These are phyloP conservation scores for Quadroppia sp. DNA, from an alignment of 2,888 invertebrate genomes.

Conservation along the genomic window DNA sequence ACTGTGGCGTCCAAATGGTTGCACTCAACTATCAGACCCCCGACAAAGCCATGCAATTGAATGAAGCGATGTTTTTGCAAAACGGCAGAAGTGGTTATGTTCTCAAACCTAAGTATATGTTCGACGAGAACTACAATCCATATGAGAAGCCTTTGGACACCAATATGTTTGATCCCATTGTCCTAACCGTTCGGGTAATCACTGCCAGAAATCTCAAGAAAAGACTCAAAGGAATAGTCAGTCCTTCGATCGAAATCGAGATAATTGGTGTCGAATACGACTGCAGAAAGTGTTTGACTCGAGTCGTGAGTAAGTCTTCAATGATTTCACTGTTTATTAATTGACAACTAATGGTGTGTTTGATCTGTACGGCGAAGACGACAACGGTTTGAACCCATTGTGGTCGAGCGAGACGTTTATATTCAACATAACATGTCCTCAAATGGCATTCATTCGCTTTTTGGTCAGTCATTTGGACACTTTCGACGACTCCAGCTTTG, in stretches of 20 bases:
- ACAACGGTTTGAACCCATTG: conserved; percentile 88
- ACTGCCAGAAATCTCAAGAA: conserved; percentile 32
- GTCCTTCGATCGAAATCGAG: conserved; percentile 89
- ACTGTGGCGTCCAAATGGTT: conserved; percentile 92
- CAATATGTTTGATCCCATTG: conserved; percentile 61
- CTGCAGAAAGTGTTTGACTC: conserved; percentile 75
- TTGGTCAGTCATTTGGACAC: conserved; percentile 92
- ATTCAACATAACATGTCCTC: conserved; percentile 74
- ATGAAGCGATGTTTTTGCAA: conserved; percentile 83
- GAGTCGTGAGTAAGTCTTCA: conserved; percentile 68
- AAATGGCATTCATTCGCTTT: conserved; percentile 75
- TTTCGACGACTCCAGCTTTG: conserved; percentile 93
- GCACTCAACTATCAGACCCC: conserved; percentile 94
- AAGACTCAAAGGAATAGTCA: conserved; percentile 51
- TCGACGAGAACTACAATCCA: conserved; percentile 61
- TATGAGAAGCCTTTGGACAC: conserved; percentile 50
- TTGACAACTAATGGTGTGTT: no score
- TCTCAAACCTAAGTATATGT: conserved; percentile 84
- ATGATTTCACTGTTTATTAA: no score
- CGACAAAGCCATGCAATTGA: conserved; percentile 93
- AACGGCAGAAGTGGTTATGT: conserved; percentile 92
- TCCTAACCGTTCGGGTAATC: conserved; percentile 55
- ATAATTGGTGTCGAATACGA: conserved; percentile 83
- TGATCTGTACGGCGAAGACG: conserved; percentile 59
- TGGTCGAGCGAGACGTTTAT: conserved; percentile 79